phyloP scores from a whole-genome alignment of 2,888 invertebrate genomes.

The Dryomyza anilis region DNA sequence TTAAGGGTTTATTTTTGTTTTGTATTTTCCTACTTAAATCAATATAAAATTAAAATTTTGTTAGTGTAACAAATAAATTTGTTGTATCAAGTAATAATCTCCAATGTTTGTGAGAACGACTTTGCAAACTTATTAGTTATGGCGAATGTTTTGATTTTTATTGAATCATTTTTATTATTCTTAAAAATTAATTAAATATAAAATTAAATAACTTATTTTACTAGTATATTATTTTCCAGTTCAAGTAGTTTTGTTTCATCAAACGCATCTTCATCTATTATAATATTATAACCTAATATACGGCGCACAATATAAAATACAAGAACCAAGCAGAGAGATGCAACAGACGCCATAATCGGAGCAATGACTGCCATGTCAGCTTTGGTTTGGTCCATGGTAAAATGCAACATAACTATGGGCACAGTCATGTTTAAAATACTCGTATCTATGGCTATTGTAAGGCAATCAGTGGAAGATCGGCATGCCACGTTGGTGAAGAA shows the following conservation, averaged over 20 bases:
- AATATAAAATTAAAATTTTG: too few relatives aligned
- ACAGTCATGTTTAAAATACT: slow-evolving; percentile 91
- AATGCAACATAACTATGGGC: slow-evolving; percentile 80
- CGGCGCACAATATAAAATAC: slow-evolving; percentile 65
- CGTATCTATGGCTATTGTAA: slow-evolving; percentile 86
- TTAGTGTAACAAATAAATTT: too few relatives aligned
- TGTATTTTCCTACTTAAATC: too few relatives aligned
- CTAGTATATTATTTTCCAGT: too few relatives aligned
- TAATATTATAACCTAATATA: slow-evolving; percentile 49
- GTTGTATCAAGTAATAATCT: too few relatives aligned
- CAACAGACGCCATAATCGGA: slow-evolving; percentile 84
- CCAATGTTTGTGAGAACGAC: too few relatives aligned
- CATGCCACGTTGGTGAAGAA: slow-evolving; percentile 65
- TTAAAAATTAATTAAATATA: too few relatives aligned
- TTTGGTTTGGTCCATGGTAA: slow-evolving; percentile 79
- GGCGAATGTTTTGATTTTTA: too few relatives aligned
- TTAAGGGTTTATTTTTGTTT: too few relatives aligned
- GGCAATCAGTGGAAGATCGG: slow-evolving; percentile 69
- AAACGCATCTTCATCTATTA: slow-evolving; percentile 36
- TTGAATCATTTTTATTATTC: too few relatives aligned
- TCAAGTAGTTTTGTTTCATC: slow-evolving; percentile 37
- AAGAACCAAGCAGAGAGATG: slow-evolving; percentile 84
- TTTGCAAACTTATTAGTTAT: too few relatives aligned
- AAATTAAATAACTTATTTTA: too few relatives aligned
- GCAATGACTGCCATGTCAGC: slow-evolving; percentile 84